Percentiles rank a stretch among this genome's conserved stretches.
These are phyloP conservation scores for Dicrostonyx torquatus DNA, from an alignment of 2,797 vertebrate genomes.

Conservation along the genomic window DNA sequence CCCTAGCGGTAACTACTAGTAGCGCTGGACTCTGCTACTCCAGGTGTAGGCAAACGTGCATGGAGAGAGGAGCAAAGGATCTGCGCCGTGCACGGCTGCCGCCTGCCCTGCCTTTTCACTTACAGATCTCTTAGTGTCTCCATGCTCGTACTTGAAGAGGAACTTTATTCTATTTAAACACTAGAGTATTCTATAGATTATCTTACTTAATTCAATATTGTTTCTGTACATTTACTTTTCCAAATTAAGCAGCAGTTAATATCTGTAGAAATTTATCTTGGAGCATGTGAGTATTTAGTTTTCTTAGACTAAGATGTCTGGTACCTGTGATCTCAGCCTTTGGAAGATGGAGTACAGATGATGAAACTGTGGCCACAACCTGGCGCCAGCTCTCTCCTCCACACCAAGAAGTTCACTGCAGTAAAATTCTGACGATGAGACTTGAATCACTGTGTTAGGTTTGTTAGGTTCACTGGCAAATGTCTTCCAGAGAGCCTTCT, in stretches of 20 bases:
- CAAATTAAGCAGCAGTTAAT: background rate
- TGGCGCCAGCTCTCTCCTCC: background rate
- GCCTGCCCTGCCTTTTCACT: conserved; percentile 22
- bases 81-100: background rate
- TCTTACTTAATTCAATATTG: background rate
- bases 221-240: conserved; percentile 7
- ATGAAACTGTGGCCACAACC: background rate
- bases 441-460: background rate
- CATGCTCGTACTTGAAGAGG: background rate
- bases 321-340: background rate
- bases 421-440: background rate
- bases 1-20: background rate
- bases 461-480: conserved; percentile 16
- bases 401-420: background rate
- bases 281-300: background rate
- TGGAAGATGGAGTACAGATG: background rate
- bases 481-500: background rate
- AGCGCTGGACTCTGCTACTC: background rate
- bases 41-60: background rate
- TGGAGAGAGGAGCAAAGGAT: background rate
- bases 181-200: background rate
- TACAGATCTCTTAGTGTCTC: background rate
- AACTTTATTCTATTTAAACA: background rate
- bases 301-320: background rate
- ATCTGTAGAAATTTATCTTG: background rate